Evolutionary conservation across 1,140 invertebrate species (phyloP), one percentile per base, ranked within the genome.

Genomic region (Streblospio benedicti): DNA sequence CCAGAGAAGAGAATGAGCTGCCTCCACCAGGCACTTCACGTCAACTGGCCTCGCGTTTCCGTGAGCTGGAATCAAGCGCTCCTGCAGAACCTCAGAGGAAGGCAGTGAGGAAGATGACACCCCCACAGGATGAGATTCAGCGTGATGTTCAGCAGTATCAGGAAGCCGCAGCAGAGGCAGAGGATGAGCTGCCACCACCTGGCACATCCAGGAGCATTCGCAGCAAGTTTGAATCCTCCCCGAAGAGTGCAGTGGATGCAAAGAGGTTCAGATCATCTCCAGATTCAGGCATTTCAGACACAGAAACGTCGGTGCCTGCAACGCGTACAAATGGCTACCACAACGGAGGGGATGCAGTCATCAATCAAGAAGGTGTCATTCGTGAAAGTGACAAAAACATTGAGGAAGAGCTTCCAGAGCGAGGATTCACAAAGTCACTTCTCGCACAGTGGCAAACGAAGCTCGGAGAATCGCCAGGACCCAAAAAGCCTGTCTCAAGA

Each of bases 361-460:
- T n/a, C n/a, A n/a, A n/a, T n/a, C n/a, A n/a, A n/a, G n/a, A n/a
- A n/a, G n/a, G n/a, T n/a, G n/a, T n/a, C n/a, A n/a, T n/a, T n/a
- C n/a, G n/a, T n/a, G n/a, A n/a, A n/a, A 16, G 51, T 31, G 51
- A 56, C 33, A 43, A 33, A 14, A 47, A 38, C 20, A n/a, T 14
- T 14, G 35, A 56, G 20, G 41, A 50, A 14, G 60, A 62, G 30
- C 35, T 61, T 18, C 60, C 60, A 2, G 57, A 57, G 30, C 23
- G 30, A 14, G 60, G 60, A 27, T 31, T 51, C 14, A 50, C 60
- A 2, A 49, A 49, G 18, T 57, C 43, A 57, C 32, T 62, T 25
- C 53, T 62, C 41, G 60, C 44, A 3, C 28, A 45, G 30, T 62
- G 60, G 60, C 41, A 55, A 6, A 50, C 27, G 44, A 47, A 27